phyloP scores from a whole-genome alignment of 2,797 vertebrate species.

The Sebastes trivittatus region DNA sequence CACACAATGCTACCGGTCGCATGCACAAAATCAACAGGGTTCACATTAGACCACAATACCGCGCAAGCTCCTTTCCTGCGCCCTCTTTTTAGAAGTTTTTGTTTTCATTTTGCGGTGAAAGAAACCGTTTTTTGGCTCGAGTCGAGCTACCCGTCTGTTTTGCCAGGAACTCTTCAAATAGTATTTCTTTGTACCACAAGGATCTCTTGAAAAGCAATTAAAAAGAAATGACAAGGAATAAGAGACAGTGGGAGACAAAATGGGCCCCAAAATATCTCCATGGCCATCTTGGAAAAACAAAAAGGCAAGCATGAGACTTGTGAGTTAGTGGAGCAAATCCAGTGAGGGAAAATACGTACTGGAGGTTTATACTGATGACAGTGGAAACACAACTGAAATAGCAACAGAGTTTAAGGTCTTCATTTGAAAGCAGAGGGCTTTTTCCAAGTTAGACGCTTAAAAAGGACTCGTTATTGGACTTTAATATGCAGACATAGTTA shows the following conservation, averaged over 20 bases:
- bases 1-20: background rate
- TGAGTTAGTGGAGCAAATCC: conserved; percentile 68
- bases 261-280: conserved; percentile 64
- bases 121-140: conserved; percentile 57
- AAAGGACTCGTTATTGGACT: conserved; percentile 45
- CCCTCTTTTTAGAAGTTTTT: conserved; percentile 55
- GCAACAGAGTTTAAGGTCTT: conserved; percentile 48
- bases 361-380: conserved; percentile 63
- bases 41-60: conserved; percentile 44
- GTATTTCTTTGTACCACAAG: conserved; percentile 61
- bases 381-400: conserved; percentile 76
- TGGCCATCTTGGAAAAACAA: conserved; percentile 66
- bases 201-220: conserved; percentile 78
- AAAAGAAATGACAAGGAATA: conserved; percentile 68
- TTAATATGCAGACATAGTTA: conserved; percentile 33
- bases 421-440: conserved; percentile 40
- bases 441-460: conserved; percentile 52
- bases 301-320: conserved; percentile 55
- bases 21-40: conserved; percentile 14
- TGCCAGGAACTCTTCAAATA: conserved; percentile 70
- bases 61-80: conserved; percentile 45
- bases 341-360: conserved; percentile 65
- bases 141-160: conserved; percentile 21
- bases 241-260: conserved; percentile 60
- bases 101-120: conserved; percentile 62